Percentiles rank a stretch among this genome's conserved stretches.
Conservation (phyloP, 1,140 invertebrate genomes). For the Daktulosphaira vitifoliae region DNA sequence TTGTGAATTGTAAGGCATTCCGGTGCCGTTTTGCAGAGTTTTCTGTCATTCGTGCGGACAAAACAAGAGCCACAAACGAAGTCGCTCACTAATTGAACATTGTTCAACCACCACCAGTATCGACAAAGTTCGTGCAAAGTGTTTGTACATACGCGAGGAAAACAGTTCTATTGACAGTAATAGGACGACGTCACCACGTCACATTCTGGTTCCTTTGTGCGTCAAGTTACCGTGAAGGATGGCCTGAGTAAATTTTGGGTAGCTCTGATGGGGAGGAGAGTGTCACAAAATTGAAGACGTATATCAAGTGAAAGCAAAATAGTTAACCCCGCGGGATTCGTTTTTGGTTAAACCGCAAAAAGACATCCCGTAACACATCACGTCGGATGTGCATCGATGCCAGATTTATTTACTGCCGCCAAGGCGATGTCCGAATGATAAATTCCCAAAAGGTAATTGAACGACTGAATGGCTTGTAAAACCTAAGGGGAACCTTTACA, state of each 20-base stretch:
- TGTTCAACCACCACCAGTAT: slow-evolving; percentile 8
- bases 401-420: slow-evolving; percentile 9
- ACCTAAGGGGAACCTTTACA: no score
- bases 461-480: neutral
- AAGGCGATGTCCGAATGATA: slow-evolving; percentile 28
- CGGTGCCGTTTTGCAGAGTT: no score
- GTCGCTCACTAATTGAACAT: slow-evolving; percentile 5
- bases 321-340: slow-evolving; percentile 2
- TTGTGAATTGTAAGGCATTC: no score
- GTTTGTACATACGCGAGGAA: neutral
- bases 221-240: no score
- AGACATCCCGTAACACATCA: no score
- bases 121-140: neutral
- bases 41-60: no score
- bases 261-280: no score
- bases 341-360: neutral
- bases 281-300: slow-evolving; percentile 2
- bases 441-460: slow-evolving; percentile 11
- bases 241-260: neutral
- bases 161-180: neutral
- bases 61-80: neutral
- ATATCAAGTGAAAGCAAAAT: slow-evolving; percentile 6
- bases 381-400: slow-evolving; percentile 9
- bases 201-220: neutral
- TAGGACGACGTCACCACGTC: neutral